These are phyloP conservation scores for Folsomia manolachei DNA, from an alignment of 2,888 invertebrate genomes.

Conservation along the genomic window DNA sequence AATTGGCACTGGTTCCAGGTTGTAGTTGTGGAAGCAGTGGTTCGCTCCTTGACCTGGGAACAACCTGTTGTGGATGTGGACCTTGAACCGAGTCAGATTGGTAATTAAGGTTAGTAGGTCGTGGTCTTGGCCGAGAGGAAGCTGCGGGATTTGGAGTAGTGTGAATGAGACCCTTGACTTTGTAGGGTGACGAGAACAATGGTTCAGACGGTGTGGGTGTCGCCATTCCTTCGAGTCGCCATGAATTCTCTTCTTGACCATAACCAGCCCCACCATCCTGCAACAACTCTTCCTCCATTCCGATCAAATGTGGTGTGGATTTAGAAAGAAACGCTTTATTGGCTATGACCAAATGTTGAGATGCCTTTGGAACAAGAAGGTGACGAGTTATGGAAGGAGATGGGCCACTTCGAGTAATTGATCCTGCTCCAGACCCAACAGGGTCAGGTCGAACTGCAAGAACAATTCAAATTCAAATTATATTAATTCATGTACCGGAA, in stretches of 20 bases:
- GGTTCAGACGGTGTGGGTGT: background rate
- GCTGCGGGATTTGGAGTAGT: no score
- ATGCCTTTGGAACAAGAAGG: background rate
- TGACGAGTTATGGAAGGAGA: background rate
- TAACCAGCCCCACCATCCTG: no score
- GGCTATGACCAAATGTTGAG: background rate
- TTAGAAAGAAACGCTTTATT: conserved; percentile 2
- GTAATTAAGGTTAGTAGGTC: no score
- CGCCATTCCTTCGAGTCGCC: background rate
- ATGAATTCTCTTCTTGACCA: background rate
- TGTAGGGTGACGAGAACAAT: background rate
- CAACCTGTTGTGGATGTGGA: no score
- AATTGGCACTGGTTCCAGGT: no score
- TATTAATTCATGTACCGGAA: no score
- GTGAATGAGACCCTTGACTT: no score
- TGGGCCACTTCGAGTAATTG: background rate
- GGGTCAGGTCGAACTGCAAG: background rate
- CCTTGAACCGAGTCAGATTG: no score
- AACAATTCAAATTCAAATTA: no score
- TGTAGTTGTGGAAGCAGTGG: background rate
- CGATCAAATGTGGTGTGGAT: background rate
- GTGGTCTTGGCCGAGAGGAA: no score
- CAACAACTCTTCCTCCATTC: no score
- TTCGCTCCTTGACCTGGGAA: background rate
- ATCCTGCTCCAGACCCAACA: background rate